Percentiles rank a stretch among this genome's conserved stretches.
Evolutionary conservation across 2,888 invertebrate species (phyloP).

Genomic region (Empis stercorea): DNA sequence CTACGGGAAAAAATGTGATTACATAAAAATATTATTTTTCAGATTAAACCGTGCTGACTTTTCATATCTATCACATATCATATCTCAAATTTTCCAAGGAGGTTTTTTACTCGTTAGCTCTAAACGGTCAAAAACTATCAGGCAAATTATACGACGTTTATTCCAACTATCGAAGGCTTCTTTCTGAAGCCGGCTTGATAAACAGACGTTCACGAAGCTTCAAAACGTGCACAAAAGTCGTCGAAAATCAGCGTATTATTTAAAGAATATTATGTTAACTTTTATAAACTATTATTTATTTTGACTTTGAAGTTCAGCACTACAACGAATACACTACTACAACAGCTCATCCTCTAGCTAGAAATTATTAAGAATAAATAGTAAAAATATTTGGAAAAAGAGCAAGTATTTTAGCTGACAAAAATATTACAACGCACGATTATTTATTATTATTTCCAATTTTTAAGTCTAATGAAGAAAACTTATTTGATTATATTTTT

Average conservation of each 20-base stretch:
- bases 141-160: background rate
- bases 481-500: conserved; percentile 2
- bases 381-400: conserved; percentile 3
- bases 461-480: background rate
- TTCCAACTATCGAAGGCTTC: conserved; percentile 1
- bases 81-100: background rate
- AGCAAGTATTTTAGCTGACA: background rate
- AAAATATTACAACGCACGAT: background rate
- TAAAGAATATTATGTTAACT: background rate
- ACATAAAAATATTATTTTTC: too few species aligned
- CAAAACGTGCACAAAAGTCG: background rate
- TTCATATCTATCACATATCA: background rate
- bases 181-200: background rate
- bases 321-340: background rate
- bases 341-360: too few species aligned
- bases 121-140: background rate
- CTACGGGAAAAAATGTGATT: too few species aligned
- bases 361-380: conserved; percentile 3
- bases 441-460: conserved; percentile 3
- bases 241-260: background rate
- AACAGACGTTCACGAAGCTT: background rate
- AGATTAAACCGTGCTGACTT: too few species aligned
- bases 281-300: background rate
- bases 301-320: background rate
- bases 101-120: background rate